Percentiles rank a stretch among this genome's conserved stretches.
Conservation (phyloP, 2,797 vertebrate genomes). For the Coranthus polyacanthus region DNA sequence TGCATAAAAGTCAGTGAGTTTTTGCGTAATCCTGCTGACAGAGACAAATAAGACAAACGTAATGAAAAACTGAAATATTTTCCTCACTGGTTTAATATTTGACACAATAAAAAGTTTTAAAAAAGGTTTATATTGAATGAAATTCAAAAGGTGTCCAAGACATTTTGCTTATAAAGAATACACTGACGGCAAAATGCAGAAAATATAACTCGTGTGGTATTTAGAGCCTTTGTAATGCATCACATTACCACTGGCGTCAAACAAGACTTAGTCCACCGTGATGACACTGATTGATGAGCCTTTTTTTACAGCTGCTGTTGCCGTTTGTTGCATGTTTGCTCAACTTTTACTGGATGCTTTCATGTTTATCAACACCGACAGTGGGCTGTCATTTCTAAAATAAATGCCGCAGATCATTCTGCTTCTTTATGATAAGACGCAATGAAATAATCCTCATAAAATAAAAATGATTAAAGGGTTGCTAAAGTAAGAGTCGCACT, state of each 20-base stretch:
- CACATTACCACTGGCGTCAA: not conserved
- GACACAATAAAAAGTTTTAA: not conserved
- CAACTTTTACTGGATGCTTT: slow-evolving; percentile 46
- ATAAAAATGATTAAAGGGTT: slow-evolving; percentile 70
- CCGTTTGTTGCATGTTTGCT: slow-evolving; percentile 38
- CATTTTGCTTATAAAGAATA: not conserved
- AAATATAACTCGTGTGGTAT: not conserved
- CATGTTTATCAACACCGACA: slow-evolving; percentile 61
- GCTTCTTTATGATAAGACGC: slow-evolving; percentile 64
- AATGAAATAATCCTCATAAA: slow-evolving; percentile 70
- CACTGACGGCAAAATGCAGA: not conserved
- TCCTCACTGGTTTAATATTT: slow-evolving; percentile 32
- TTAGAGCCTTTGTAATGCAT: not conserved
- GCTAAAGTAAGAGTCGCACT: slow-evolving; percentile 52
- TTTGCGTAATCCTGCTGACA: no score
- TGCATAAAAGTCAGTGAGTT: no score
- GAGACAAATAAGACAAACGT: no score
- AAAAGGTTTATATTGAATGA: not conserved
- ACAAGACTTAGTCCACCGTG: not conserved
- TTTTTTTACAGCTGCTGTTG: not conserved
- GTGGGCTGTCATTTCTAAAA: slow-evolving; percentile 54
- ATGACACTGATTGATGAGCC: slow-evolving; percentile 49
- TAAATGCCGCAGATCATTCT: slow-evolving; percentile 54
- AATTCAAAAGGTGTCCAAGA: not conserved
- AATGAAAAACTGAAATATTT: no score